These are phyloP conservation scores for Brachionus calyciflorus DNA, from an alignment of 1,140 invertebrate species.

Conservation along the genomic window DNA sequence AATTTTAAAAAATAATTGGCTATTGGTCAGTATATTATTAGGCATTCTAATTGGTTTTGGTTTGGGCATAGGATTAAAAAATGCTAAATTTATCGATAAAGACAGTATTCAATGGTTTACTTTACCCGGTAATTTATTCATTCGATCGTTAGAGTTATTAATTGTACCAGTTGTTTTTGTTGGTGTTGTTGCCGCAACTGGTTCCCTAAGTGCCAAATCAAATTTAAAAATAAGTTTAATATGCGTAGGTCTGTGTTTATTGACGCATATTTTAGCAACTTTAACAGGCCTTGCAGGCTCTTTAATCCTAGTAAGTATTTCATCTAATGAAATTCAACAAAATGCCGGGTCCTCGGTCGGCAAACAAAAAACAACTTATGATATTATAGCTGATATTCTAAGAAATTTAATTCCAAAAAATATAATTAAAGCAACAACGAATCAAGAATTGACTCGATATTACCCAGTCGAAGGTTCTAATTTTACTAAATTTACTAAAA, in stretches of 20 bases:
- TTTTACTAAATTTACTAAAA: neutral
- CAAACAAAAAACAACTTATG: slow-evolving; percentile 40
- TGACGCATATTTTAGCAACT: slow-evolving; percentile 27
- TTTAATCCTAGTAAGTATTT: neutral
- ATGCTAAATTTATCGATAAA: neutral
- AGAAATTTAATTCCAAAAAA: slow-evolving; percentile 37
- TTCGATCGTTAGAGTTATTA: slow-evolving; percentile 30
- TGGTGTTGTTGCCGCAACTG: slow-evolving; percentile 38
- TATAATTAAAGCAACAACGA: slow-evolving; percentile 43
- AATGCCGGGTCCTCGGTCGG: neutral
- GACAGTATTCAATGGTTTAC: slow-evolving; percentile 6
- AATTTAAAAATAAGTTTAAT: slow-evolving; percentile 32
- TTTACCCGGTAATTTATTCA: slow-evolving; percentile 31
- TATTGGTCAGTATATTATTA: slow-evolving; percentile 20
- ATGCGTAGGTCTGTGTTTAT: slow-evolving; percentile 22
- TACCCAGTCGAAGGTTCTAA: neutral
- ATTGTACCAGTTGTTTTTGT: slow-evolving; percentile 42
- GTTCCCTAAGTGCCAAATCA: slow-evolving; percentile 40
- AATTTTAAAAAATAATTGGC: neutral
- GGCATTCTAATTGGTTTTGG: slow-evolving; percentile 32
- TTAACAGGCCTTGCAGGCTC: neutral
- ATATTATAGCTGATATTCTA: slow-evolving; percentile 42
- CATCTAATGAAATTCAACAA: neutral
- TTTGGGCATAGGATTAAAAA: slow-evolving; percentile 30
- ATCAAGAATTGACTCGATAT: slow-evolving; percentile 32